phyloP scores from a whole-genome alignment of 92 coral and sea anemone species.

The Blastomussa wellsi region DNA sequence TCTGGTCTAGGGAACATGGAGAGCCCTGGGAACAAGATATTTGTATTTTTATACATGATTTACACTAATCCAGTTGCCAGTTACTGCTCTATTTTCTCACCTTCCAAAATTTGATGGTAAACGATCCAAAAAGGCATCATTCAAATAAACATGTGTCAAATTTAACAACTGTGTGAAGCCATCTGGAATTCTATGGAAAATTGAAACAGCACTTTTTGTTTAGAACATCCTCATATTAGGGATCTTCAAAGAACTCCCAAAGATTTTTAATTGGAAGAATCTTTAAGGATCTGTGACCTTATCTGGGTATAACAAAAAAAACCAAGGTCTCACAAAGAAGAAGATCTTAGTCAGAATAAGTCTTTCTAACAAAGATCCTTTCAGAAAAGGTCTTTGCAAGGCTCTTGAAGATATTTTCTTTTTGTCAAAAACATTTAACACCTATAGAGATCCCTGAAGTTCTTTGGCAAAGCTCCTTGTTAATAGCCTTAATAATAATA shows the following conservation, averaged over 20 bases:
- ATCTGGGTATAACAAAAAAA: too few relatives aligned
- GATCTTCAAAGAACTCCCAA: neutral
- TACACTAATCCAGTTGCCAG: neutral
- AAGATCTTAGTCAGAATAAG: neutral
- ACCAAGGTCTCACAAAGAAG: too few relatives aligned
- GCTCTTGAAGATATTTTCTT: neutral
- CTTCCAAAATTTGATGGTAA: slow-evolving; percentile 92
- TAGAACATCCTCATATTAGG: neutral
- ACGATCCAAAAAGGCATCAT: slow-evolving; percentile 94
- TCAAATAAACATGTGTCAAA: slow-evolving; percentile 86
- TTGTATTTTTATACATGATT: too few relatives aligned
- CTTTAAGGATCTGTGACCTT: neutral
- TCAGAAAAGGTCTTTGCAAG: neutral
- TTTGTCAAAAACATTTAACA: neutral
- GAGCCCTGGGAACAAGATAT: too few relatives aligned
- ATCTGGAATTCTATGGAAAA: slow-evolving; percentile 73
- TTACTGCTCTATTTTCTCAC: slow-evolving; percentile 34
- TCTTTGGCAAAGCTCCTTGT: neutral
- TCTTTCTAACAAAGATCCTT: neutral
- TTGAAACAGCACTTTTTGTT: too few relatives aligned
- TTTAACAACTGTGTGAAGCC: slow-evolving; percentile 75
- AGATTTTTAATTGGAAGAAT: neutral
- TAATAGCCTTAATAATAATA: neutral
- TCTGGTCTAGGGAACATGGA: too few relatives aligned
- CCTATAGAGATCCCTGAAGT: neutral